Conservation (phyloP, 2,113 vertebrate genomes). For the Caracal caracal region DNA sequence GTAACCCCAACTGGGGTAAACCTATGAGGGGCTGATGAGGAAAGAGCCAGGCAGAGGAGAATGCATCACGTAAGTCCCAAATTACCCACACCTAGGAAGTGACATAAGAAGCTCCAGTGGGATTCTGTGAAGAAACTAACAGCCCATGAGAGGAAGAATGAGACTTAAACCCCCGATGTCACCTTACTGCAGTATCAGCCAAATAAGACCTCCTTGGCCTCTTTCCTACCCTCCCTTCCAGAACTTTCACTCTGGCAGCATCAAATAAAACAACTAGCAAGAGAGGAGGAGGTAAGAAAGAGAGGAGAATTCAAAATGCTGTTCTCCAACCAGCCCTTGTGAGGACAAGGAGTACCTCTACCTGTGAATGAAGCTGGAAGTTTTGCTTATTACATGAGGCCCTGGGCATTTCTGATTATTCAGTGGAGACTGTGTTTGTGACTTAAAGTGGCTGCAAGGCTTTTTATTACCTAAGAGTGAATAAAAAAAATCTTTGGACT, state of each 20-base stretch:
- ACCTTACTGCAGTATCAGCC: background rate
- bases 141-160: background rate
- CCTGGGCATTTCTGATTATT: background rate
- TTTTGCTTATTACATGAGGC: background rate
- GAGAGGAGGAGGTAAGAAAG: background rate
- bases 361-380: background rate
- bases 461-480: conserved; percentile 43
- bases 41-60: background rate
- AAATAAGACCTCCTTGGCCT: background rate
- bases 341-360: background rate
- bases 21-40: background rate
- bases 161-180: background rate
- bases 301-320: background rate
- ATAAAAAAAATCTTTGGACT: background rate
- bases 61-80: background rate
- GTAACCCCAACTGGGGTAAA: background rate
- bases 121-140: background rate
- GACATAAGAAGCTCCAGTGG: background rate
- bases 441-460: background rate
- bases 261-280: background rate
- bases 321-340: background rate
- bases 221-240: background rate
- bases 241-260: background rate
- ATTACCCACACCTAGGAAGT: background rate
- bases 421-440: background rate